Conservation (phyloP, 2,888 invertebrate species). For the Pegoplata infirma region DNA sequence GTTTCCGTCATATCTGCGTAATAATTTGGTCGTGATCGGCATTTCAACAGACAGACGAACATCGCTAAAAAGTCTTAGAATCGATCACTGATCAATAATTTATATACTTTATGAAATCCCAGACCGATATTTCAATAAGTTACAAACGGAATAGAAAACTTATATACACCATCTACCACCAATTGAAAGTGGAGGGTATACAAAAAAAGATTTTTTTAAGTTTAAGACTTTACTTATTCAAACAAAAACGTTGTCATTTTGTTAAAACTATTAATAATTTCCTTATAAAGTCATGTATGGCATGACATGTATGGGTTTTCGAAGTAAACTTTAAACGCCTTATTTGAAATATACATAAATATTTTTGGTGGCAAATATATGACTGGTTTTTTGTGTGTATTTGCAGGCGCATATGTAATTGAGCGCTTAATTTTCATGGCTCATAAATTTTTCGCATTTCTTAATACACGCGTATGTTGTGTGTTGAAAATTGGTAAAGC, state of each 20-base stretch:
- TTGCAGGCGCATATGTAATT: not conserved
- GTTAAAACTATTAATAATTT: constrained; percentile 22
- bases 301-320: not conserved
- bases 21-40: no score
- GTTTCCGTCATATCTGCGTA: no score
- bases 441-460: constrained; percentile 2
- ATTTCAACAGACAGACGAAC: no score
- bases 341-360: constrained; percentile 11
- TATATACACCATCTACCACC: no score
- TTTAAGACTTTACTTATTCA: not conserved
- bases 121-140: no score
- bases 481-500: not conserved
- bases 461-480: not conserved
- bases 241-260: constrained; percentile 17
- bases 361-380: not conserved
- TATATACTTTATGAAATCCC: no score
- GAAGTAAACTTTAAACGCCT: not conserved
- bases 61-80: no score
- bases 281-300: not conserved
- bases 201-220: not conserved
- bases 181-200: no score
- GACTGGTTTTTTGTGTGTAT: not conserved
- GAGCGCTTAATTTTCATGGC: constrained; percentile 18
- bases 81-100: no score
- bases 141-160: no score